Percentiles rank a stretch among this genome's conserved stretches.
These are phyloP conservation scores for Noctua janthina DNA, from an alignment of 2,888 invertebrate species.

Conservation along the genomic window DNA sequence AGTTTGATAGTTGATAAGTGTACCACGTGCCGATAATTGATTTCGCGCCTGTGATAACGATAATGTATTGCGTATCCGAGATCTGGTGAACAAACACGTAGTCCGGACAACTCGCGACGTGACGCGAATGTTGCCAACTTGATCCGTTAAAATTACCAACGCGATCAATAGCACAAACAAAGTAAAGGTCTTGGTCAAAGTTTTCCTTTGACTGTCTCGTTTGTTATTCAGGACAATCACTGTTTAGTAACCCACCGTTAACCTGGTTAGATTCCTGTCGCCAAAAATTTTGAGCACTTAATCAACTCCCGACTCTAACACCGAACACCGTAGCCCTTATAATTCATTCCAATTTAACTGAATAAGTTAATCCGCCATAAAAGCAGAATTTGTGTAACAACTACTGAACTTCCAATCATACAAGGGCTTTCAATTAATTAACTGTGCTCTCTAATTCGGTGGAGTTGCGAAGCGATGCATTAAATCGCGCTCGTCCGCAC, in stretches of 20 bases:
- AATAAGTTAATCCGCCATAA: constrained; percentile 27
- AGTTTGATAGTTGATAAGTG: constrained; percentile 68
- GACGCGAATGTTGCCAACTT: constrained; percentile 80
- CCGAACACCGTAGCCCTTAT: neutral
- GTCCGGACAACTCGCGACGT: constrained; percentile 81
- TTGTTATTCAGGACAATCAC: constrained; percentile 67
- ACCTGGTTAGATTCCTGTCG: constrained; percentile 53
- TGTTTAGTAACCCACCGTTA: constrained; percentile 55
- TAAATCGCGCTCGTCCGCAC: constrained; percentile 78
- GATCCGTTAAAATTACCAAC: constrained; percentile 80
- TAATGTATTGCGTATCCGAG: constrained; percentile 80
- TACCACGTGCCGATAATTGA: constrained; percentile 80
- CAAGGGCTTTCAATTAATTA: constrained; percentile 70
- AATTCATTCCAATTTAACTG: constrained; percentile 25
- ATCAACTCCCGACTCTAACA: constrained; percentile 32
- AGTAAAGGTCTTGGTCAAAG: constrained; percentile 68
- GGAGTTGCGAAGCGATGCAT: constrained; percentile 72
- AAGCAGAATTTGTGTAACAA: constrained; percentile 28
- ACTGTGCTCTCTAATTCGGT: constrained; percentile 65
- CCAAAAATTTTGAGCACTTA: constrained; percentile 36
- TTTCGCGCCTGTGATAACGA: constrained; percentile 79
- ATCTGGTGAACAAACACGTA: constrained; percentile 74
- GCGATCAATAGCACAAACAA: constrained; percentile 82
- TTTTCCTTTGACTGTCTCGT: constrained; percentile 59
- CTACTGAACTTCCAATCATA: constrained; percentile 51